phyloP scores from a whole-genome alignment of 2,888 invertebrate species.

The Torymus texanus region DNA sequence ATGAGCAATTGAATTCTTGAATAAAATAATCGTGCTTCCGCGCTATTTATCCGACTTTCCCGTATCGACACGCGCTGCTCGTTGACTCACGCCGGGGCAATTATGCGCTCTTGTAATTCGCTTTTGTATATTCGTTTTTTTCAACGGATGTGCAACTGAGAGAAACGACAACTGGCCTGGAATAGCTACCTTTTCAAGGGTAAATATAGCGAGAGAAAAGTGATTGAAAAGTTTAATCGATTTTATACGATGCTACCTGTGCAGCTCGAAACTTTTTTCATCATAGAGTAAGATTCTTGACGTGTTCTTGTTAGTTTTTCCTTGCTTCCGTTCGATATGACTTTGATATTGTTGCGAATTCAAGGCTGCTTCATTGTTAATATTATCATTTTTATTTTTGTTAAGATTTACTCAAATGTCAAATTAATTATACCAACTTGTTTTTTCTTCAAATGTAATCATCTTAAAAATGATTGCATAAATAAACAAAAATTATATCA shows the following conservation, averaged over 20 bases:
- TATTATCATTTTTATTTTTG: background rate
- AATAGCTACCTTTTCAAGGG: constrained; percentile 9
- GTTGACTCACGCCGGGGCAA: no score
- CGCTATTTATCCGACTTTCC: constrained; percentile 56
- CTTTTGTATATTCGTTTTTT: no score
- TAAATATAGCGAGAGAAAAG: background rate
- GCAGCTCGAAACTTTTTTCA: constrained; percentile 20
- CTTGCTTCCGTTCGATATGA: background rate
- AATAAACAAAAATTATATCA: no score
- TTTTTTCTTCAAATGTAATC: no score
- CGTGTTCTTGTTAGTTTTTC: background rate
- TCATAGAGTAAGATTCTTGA: background rate
- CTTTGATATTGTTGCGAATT: background rate
- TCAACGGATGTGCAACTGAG: no score
- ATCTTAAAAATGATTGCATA: no score
- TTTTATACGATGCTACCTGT: background rate
- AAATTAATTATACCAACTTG: no score
- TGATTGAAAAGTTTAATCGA: constrained; percentile 12
- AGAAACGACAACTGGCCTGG: background rate
- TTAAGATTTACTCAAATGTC: no score
- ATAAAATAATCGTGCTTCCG: constrained; percentile 64
- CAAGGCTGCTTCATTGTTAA: background rate
- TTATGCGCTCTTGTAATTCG: no score
- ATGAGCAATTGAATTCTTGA: constrained; percentile 58
- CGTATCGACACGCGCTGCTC: no score